phyloP scores from a whole-genome alignment of 2,113 vertebrate species.

The Poecile atricapillus region DNA sequence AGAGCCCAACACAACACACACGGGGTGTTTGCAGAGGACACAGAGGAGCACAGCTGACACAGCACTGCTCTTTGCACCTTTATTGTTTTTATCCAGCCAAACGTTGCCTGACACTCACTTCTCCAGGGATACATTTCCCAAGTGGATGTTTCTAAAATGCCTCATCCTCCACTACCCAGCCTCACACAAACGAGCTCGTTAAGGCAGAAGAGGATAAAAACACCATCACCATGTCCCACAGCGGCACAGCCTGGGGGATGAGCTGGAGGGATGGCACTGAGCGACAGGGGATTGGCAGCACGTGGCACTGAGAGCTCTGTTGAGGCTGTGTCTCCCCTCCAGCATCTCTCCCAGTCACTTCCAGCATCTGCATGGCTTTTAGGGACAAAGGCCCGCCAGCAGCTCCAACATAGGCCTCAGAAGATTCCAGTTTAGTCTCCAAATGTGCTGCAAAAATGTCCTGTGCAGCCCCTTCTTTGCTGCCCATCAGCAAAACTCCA shows the following conservation, averaged over 20 bases:
- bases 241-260: accelerated
- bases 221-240: neutral
- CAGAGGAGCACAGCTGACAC: neutral
- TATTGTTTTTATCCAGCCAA: neutral
- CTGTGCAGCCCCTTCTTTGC: neutral
- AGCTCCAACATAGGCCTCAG: accelerated
- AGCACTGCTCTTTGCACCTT: neutral
- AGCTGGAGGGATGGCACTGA: neutral
- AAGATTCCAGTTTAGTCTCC: too few species aligned
- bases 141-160: neutral
- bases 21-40: neutral
- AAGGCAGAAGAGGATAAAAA: neutral
- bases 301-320: accelerated
- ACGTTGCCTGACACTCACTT: neutral
- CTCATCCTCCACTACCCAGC: neutral
- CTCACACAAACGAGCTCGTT: neutral
- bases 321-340: accelerated
- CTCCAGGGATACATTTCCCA: neutral
- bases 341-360: neutral
- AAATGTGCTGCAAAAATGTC: neutral
- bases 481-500: neutral
- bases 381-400: neutral
- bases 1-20: neutral
- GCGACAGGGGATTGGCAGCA: neutral
- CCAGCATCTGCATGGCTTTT: neutral